Evolutionary conservation across 2,888 invertebrate species (phyloP).

Genomic region (Zaprionus lineosus): DNA sequence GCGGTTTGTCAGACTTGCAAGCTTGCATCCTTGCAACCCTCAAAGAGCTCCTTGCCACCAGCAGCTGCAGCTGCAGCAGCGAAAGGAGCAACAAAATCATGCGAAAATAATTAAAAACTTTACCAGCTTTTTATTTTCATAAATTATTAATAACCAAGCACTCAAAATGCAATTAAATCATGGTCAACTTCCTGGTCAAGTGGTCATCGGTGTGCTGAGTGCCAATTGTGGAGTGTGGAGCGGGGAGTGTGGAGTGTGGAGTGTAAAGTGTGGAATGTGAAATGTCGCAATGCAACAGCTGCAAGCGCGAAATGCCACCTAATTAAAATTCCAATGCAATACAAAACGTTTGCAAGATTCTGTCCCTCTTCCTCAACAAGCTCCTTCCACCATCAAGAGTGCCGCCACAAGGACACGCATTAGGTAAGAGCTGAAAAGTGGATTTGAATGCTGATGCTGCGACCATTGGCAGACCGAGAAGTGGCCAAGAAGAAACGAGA

Average conservation of each 20-base stretch:
- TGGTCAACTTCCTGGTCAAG: constrained; percentile 70
- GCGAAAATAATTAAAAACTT: constrained; percentile 72
- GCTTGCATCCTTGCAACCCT: constrained; percentile 45
- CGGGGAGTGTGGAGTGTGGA: constrained; percentile 21
- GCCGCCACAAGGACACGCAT: constrained; percentile 35
- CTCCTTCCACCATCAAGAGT: constrained; percentile 9
- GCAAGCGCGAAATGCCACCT: constrained; percentile 54
- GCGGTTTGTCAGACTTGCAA: constrained; percentile 63
- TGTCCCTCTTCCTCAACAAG: neutral
- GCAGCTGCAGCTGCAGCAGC: neutral
- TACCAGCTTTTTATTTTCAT: constrained; percentile 56
- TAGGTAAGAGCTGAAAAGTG: constrained; percentile 36
- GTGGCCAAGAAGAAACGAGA: neutral
- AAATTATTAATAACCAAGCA: constrained; percentile 71
- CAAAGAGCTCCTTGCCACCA: neutral
- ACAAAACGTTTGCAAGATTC: constrained; percentile 15
- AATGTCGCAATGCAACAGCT: constrained; percentile 57
- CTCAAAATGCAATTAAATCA: constrained; percentile 77
- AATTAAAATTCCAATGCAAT: constrained; percentile 73
- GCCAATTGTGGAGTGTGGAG: neutral
- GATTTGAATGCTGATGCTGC: constrained; percentile 32
- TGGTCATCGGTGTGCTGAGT: no score
- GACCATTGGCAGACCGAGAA: constrained; percentile 53
- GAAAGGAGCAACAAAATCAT: constrained; percentile 26
- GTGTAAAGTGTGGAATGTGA: neutral